These are phyloP conservation scores for Crocodylus rhombifer DNA, from an alignment of 2,797 vertebrate genomes.

Conservation along the genomic window DNA sequence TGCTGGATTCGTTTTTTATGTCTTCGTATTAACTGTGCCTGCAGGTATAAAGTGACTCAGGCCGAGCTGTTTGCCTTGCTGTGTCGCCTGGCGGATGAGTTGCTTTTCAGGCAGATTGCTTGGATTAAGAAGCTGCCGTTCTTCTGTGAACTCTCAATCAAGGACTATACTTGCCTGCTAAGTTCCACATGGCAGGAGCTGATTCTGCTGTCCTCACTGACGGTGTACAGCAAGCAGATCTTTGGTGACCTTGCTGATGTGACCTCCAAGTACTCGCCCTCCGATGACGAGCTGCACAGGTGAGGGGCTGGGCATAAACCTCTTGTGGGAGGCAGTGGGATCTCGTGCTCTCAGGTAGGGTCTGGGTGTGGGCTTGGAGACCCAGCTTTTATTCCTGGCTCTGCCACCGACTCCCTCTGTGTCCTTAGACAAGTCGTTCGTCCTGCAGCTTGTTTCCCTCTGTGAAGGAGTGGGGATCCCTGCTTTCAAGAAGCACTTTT, in stretches of 20 bases:
- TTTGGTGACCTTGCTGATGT: slow-evolving; percentile 96
- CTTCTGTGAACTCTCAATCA: slow-evolving; percentile 97
- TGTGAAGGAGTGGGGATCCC: neutral
- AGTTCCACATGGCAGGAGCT: slow-evolving; percentile 99
- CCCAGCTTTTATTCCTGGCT: neutral
- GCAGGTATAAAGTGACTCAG: slow-evolving; percentile 96
- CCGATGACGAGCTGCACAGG: slow-evolving; percentile 96
- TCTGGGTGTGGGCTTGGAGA: accelerated
- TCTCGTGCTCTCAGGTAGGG: neutral
- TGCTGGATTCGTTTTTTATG: neutral
- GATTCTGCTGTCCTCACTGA: slow-evolving; percentile 96
- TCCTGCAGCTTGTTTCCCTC: neutral
- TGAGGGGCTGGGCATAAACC: slow-evolving; percentile 73
- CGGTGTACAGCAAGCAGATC: slow-evolving; percentile 96
- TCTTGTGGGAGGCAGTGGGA: accelerated
- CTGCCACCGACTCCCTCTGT: neutral
- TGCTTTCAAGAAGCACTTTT: neutral
- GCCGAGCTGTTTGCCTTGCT: slow-evolving; percentile 97
- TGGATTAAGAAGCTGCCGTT: slow-evolving; percentile 99
- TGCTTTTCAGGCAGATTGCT: slow-evolving; percentile 97
- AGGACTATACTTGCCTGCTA: slow-evolving; percentile 98
- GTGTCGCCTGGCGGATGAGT: slow-evolving; percentile 97
- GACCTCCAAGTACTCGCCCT: slow-evolving; percentile 96
- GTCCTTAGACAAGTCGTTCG: neutral
- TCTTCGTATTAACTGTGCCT: slow-evolving; percentile 14